Evolutionary conservation across 2,888 invertebrate genomes (phyloP), one percentile per base, ranked within the genome.

Genomic region (Eulithis prunata): DNA sequence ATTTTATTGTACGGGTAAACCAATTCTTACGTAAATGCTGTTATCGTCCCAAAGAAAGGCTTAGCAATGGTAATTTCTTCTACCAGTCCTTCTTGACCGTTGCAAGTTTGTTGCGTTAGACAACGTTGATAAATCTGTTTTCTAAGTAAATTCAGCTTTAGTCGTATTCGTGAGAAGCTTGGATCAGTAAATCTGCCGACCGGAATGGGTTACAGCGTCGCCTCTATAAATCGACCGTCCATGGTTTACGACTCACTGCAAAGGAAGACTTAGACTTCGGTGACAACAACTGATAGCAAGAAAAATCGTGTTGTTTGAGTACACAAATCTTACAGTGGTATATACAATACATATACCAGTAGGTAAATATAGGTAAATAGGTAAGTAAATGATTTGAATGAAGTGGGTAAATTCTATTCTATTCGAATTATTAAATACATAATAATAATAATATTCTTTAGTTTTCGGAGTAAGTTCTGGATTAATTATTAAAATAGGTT

Each of bases 181-280:
- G 81, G 78, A 82, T 81, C 87, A 87, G 87, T 91, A 91, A 91
- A 91, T 91, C 90, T 90, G 85, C 85, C 82, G 77, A 80, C 81
- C 84, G 86, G 84, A 89, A 89, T 87, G 82, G 89, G 88, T 85
- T 85, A 88, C 85, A 84, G 84, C 85, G 83, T 85, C 83, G 86
- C 77, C 81, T 77, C 89, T 84, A 91, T 91, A 91, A 90, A 91
- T 91, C 88, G 89, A 80, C 88, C 82, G 86, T 90, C 87, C 87
- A 88, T 86, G 86, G 83, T 90, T 91, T 91, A 91, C 89, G 88
- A 89, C 84, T 84, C 83, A 75, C 83, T 83, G 82, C 81, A 87
- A 84, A 88, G 89, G 88, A 84, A 81, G 52, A 59, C 58, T 82
- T 79, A 78, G 78, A 77, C 77, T 74, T 68, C 76, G 79, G 78